Conservation (phyloP, 2,113 vertebrate species). For the Embiotoca jacksoni region DNA sequence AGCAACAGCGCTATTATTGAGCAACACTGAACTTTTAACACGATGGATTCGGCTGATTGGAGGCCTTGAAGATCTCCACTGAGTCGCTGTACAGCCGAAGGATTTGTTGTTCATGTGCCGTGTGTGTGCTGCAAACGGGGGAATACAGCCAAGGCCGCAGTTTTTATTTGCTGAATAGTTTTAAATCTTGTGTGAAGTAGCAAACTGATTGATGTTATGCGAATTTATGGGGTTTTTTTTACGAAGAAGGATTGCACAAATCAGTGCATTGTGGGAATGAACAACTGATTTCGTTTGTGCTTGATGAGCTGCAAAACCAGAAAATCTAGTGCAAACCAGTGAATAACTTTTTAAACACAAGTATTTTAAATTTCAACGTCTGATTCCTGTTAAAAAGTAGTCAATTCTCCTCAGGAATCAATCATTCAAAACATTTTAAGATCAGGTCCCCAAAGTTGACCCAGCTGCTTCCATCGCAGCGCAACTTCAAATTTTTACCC, state of each 20-base stretch:
- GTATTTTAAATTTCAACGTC: background rate
- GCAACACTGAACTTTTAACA: conserved; percentile 58
- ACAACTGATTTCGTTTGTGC: background rate
- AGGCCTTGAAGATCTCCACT: conserved; percentile 9
- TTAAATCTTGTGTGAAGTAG: conserved; percentile 16
- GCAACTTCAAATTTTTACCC: conserved; percentile 1
- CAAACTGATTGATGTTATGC: background rate
- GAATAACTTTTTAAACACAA: background rate
- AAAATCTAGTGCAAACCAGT: background rate
- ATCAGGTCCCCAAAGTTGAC: conserved; percentile 18
- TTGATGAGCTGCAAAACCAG: background rate
- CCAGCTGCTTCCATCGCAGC: conserved; percentile 31
- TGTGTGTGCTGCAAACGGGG: conserved; percentile 17
- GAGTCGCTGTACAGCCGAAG: conserved; percentile 3
- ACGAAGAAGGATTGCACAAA: background rate
- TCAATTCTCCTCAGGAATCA: conserved; percentile 10
- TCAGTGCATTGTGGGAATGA: background rate
- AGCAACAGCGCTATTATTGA: conserved; percentile 41
- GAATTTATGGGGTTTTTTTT: conserved; percentile 11
- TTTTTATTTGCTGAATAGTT: conserved; percentile 21
- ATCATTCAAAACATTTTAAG: conserved; percentile 10
- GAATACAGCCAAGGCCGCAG: background rate
- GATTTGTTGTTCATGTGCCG: conserved; percentile 5
- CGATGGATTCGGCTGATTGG: conserved; percentile 30
- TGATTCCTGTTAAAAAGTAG: conserved; percentile 15